Base-by-base conservation (phyloP, 2,888 invertebrate species). In the Siphlonurus alternatus region DNA sequence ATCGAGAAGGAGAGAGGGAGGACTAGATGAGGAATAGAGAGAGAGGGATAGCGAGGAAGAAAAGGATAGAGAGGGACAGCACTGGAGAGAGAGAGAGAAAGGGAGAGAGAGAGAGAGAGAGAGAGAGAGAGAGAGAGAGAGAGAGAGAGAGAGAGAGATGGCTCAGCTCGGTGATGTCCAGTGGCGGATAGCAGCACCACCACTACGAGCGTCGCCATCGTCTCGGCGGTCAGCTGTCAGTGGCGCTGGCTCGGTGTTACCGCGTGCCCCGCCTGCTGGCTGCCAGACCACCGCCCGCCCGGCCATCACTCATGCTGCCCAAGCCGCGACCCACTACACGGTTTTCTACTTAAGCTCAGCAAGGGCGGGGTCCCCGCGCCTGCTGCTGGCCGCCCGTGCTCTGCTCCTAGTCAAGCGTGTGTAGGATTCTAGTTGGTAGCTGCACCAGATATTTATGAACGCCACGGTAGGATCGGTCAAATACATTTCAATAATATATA, bases 291-390 rank as follows among this genome's bases (percentile, higher is more conserved):
- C 19, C 56, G 56, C 19, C n/a, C 53, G n/a, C 19, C 56, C 56
- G 20, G n/a, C 56, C 56, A 56, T 56, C 56, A 56, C 19, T 56
- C 56, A 56, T 56, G n/a, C 56, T 56, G 56, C 56, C 56, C 56
- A 56, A 56, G 7, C 38, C 38, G 38, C 38, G 38, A 38, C 38
- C 38, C 38, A 38, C 56, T 56, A 56, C 56, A 56, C 56, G 56
- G 56, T 56, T 56, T 56, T 56, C 56, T 56, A 56, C 56, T 56
- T 56, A 56, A 22, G 56, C 56, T 22, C n/a, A 56, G 7, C 56
- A 20, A 10, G 56, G 56, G 56, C 20, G 56, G 56, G 56, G 56
- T 38, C 38, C 38, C 5, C 38, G 15, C 38, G 15, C 38, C 38
- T n/a, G n/a, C n/a, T n/a, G n/a, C n/a, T n/a, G n/a, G n/a, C n/a